A percentile compares a stretch with the other conserved stretches of the same genome.
Evolutionary conservation across 2,888 invertebrate species (phyloP).

Genomic region (Ichneumon xanthorius): DNA sequence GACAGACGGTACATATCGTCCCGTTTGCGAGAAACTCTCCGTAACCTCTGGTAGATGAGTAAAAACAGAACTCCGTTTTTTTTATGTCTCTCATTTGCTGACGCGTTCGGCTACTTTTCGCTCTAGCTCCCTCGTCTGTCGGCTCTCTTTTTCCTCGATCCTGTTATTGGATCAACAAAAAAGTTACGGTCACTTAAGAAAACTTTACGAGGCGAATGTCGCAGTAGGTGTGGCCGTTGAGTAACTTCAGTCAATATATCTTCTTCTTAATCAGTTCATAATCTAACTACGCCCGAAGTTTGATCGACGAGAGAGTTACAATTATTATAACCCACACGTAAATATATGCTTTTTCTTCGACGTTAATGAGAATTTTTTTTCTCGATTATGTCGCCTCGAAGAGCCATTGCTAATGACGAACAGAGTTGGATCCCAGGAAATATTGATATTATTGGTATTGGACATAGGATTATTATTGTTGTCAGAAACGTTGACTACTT

Average conservation of each 20-base stretch:
- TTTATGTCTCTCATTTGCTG: not conserved
- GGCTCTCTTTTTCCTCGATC: not conserved
- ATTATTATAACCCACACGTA: not conserved
- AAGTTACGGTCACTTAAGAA: slow-evolving; percentile 45
- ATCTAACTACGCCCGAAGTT: slow-evolving; percentile 9
- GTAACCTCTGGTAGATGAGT: not conserved
- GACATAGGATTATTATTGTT: not conserved
- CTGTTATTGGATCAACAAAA: slow-evolving; percentile 49
- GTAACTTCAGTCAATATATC: not conserved
- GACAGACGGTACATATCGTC: not conserved
- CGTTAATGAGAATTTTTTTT: not conserved
- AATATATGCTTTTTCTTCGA: not conserved
- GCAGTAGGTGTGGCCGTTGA: not conserved
- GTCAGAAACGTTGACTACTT: not conserved
- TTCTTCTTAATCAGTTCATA: not conserved
- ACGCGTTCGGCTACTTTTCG: not conserved
- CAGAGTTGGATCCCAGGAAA: no score
- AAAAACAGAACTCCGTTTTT: not conserved
- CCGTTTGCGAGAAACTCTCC: slow-evolving; percentile 37
- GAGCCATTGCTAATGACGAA: no score
- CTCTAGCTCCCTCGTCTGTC: not conserved
- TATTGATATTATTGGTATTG: no score
- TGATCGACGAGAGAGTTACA: not conserved
- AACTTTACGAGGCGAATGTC: slow-evolving; percentile 39
- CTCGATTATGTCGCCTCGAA: no score